A percentile compares a stretch with the other conserved stretches of the same genome.
phyloP scores from a whole-genome alignment of 2,113 vertebrate genomes.

The Proterorhinus semilunaris region DNA sequence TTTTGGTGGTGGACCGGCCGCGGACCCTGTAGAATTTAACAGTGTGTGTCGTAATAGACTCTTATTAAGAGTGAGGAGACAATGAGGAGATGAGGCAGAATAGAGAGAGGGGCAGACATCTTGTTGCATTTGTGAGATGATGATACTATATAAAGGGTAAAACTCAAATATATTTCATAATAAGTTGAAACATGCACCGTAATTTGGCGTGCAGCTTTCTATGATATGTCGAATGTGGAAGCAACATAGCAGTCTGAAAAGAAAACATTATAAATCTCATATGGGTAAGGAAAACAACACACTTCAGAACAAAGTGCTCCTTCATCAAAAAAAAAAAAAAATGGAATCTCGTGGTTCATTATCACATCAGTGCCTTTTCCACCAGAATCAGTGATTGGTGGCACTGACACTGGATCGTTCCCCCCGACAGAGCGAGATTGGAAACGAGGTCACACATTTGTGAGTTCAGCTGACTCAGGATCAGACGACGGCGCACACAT shows the following conservation, averaged over 20 bases:
- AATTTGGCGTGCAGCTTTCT: too few species aligned
- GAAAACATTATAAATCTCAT: neutral
- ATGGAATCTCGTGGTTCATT: conserved; percentile 14
- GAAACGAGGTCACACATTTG: conserved; percentile 29
- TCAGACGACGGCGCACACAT: conserved; percentile 8
- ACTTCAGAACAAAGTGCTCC: neutral
- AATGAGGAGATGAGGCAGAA: neutral
- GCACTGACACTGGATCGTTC: conserved; percentile 33
- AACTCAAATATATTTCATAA: too few species aligned
- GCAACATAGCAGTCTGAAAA: too few species aligned
- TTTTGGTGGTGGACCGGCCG: conserved; percentile 51
- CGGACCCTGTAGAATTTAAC: conserved; percentile 53
- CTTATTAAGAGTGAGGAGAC: conserved; percentile 55
- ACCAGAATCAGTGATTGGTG: conserved; percentile 21
- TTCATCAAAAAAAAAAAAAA: neutral
- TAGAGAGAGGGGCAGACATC: neutral
- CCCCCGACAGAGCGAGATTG: conserved; percentile 28
- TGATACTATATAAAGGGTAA: too few species aligned
- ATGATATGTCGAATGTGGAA: too few species aligned
- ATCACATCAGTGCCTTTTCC: conserved; percentile 26
- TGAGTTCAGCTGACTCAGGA: conserved; percentile 28
- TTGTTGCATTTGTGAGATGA: neutral
- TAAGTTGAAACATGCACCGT: too few species aligned
- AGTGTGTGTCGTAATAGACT: conserved; percentile 54
- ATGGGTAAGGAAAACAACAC: fast-evolving